phyloP scores from a whole-genome alignment of 2,888 invertebrate species.

The Diaprepes abbreviatus region DNA sequence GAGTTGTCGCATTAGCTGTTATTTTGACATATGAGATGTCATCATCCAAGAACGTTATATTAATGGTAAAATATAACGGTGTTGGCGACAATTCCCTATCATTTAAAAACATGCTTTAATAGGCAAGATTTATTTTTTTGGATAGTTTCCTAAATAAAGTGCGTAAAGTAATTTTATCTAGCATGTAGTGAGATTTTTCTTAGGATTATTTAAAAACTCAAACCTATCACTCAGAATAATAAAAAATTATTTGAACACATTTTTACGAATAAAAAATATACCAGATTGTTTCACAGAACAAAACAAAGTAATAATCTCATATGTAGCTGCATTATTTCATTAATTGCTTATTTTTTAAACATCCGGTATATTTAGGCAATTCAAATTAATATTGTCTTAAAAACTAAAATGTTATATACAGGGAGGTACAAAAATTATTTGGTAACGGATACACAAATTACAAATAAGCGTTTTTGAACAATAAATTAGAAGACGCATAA shows the following conservation, averaged over 20 bases:
- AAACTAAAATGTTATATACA: slow-evolving; percentile 17
- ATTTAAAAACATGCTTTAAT: too few relatives aligned
- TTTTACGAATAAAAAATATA: neutral
- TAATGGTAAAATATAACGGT: too few relatives aligned
- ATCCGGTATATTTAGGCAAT: neutral
- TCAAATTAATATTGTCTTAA: slow-evolving; percentile 15
- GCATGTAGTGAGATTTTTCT: too few relatives aligned
- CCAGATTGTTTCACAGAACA: neutral
- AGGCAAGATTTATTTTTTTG: too few relatives aligned
- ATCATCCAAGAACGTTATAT: too few relatives aligned
- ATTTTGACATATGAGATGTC: neutral
- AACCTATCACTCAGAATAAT: too few relatives aligned
- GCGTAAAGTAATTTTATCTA: neutral
- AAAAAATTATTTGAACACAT: too few relatives aligned
- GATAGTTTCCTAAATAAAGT: too few relatives aligned
- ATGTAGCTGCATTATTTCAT: neutral
- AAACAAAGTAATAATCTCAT: neutral
- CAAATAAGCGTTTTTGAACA: slow-evolving; percentile 3
- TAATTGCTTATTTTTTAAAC: neutral
- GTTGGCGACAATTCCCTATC: too few relatives aligned
- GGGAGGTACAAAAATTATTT: slow-evolving; percentile 30
- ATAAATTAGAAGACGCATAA: slow-evolving; percentile 4
- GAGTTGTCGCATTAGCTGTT: neutral
- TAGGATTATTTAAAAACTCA: too few relatives aligned
- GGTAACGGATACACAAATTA: slow-evolving; percentile 32